Conservation (phyloP, 2,888 invertebrate species). For the Macrosoma leucophasiata region DNA sequence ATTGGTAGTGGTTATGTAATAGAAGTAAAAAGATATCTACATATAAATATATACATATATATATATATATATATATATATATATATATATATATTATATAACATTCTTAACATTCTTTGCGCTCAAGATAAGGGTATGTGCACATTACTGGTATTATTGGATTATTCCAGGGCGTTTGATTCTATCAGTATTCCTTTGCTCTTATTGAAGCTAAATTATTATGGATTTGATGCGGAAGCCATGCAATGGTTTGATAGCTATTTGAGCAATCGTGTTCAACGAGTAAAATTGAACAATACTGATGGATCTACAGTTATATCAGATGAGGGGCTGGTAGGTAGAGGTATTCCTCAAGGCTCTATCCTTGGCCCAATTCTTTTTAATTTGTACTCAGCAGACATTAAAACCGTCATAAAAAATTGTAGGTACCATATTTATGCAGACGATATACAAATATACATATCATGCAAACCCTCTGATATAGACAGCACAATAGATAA, state of each 20-base stretch:
- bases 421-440: too few species aligned
- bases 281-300: neutral
- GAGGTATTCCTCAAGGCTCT: conserved; percentile 5
- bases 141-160: too few species aligned
- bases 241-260: conserved; percentile 8
- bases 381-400: conserved; percentile 4
- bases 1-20: too few species aligned
- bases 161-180: too few species aligned
- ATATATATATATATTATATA: too few species aligned
- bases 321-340: neutral
- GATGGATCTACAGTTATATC: neutral
- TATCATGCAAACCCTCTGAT: neutral
- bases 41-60: too few species aligned
- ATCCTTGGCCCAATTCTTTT: conserved; percentile 1
- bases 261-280: conserved; percentile 2
- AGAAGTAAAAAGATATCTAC: too few species aligned
- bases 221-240: conserved; percentile 2
- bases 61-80: too few species aligned
- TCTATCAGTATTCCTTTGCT: conserved; percentile 4
- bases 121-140: conserved; percentile 6
- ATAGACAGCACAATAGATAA: too few species aligned
- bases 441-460: conserved; percentile 3
- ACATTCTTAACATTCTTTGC: conserved; percentile 3
- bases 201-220: conserved; percentile 8
- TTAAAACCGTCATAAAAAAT: too few species aligned